Base-by-base conservation (phyloP, 1,140 invertebrate species). In the Leptinotarsa texana region DNA sequence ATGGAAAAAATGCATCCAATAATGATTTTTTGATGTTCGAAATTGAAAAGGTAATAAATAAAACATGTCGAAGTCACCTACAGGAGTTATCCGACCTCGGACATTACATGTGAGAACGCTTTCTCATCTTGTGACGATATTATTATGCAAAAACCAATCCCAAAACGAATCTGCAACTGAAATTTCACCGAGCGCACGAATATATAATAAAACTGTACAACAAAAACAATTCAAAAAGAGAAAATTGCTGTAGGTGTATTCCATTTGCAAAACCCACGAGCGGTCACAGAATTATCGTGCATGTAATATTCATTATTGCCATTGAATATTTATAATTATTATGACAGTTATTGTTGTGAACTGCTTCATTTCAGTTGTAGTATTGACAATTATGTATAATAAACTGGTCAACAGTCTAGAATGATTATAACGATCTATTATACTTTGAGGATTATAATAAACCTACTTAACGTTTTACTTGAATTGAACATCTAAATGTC, bases 331-430 rank as follows among this genome's bases (percentile, higher is more conserved):
- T 57, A 57, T 18, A 57, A 57, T 57, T 57, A 57, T 13, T 57
- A 57, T 18, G 51, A 57, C 51, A n/a, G 51, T 57, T 57, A 57
- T 57, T 57, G n/a, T 57, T 57, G 51, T 57, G 17, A 57, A 57
- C 51, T 57, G 51, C 51, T 57, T 18, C 51, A 17, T 57, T 15
- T 57, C 51, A 18, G 6, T 57, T n/a, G n/a, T 57, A n/a, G 15
- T 15, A 57, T 15, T 18, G 13, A 15, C n/a, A 57, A 57, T 57
- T 13, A 57, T 4, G 51, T 15, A 18, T 17, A 15, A 17, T 17
- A 57, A 57, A 57, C 4, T 57, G 51, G 51, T 57, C 51, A 57
- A 57, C n/a, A 17, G n/a, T 15, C n/a, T n/a, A 57, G 51, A 57
- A 57, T 3, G 51, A 57, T 42, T 42, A 42, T 42, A 42, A 42